Base-by-base conservation (phyloP, 2,888 invertebrate species). In the Leucoptera coffeella region DNA sequence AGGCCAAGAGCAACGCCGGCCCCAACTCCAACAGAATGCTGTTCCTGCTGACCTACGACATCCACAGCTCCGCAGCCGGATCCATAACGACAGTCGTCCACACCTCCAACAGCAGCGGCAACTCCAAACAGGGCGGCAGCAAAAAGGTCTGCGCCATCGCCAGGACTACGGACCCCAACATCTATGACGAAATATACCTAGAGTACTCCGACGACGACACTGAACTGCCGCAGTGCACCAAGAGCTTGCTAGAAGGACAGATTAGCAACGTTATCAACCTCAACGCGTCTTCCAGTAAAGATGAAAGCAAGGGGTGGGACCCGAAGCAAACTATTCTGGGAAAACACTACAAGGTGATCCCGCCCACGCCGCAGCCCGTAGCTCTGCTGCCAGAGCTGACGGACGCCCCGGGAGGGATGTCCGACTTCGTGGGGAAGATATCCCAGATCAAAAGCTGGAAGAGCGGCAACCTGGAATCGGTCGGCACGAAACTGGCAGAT, bases 31-130 rank as follows among this genome's bases (percentile, higher is more conserved):
- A 59, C 34, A 65, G 58, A 50, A 62, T 67, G 58, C 47, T 75
- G 26, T 82, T 80, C 47, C 56, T 83, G 24, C 67, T 83, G 11
- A 75, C 83, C 1, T 82, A 82, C 35, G 83, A 83, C 41, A 82
- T 83, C 59, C 76, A 79, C 45, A 80, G 78, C 40, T 77, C 75
- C 24, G 43, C 56, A 12, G 55, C 67, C 2, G 60, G 61, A n/a
- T 64, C 60, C 1, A 50, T 58, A 24, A 62, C 67, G 2, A 57
- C 67, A 2, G 67, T 72, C 12, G 54, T 60, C 3, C 59, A 58
- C 36, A 57, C 57, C 0, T 56, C 72, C 1, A 57, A 61, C 41
- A 45, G 74, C 45, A 58, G 71, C 40, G 52, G 55, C 12, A 52
- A 60, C 48, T 45, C 77, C 38, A 47, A 78, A 54, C 42, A 78